Evolutionary conservation across 2,888 invertebrate species (phyloP), one percentile per base, ranked within the genome.

Genomic region (Aradus depressus): DNA sequence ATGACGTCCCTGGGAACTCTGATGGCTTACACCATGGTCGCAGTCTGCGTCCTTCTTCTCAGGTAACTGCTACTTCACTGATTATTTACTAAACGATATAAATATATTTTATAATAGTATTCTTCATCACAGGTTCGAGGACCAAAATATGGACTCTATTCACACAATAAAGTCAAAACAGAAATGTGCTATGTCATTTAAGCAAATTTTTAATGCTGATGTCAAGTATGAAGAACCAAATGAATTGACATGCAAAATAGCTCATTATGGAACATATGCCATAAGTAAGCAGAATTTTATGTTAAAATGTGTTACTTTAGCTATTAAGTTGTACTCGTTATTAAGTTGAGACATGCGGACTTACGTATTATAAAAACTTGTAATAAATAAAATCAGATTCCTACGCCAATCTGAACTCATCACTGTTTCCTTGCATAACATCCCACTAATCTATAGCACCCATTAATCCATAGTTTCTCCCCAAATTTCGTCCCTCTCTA

Each of bases 1-100:
- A 92, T 95, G 83, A 90, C 93, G 86, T 92, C 91, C 4, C 91
- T 93, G 60, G 88, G 88, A n/a, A 89, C 89, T 0, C 71, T 90
- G 2, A 72, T 89, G 50, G 90, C 90, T 0, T 92, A 92, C 66
- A 87, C 90, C 2, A 89, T 92, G 59, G 92, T 93, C 1, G 88
- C 90, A 1, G 79, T 88, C 53, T 85, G 88, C 61, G 88, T 93
- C 1, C 74, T 93, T 8, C 79, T 93, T 49, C 72, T 93, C 26
- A 81, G 92, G 74, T 91, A 52, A 19, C 26, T 12, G 21, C 5
- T 42, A 25, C 2, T 26, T 48, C 25, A 21, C n/a, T 4, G 16
- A n/a, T 42, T 16, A 4, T 6, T 37, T 28, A 28, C 6, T 10
- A 28, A 28, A 10, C 28, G 8, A 10, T 12, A 10, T 28, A 6